A percentile compares a stretch with the other conserved stretches of the same genome.
Evolutionary conservation across 2,113 vertebrate genomes (phyloP).

Genomic region (Neopipo cinnamomea): DNA sequence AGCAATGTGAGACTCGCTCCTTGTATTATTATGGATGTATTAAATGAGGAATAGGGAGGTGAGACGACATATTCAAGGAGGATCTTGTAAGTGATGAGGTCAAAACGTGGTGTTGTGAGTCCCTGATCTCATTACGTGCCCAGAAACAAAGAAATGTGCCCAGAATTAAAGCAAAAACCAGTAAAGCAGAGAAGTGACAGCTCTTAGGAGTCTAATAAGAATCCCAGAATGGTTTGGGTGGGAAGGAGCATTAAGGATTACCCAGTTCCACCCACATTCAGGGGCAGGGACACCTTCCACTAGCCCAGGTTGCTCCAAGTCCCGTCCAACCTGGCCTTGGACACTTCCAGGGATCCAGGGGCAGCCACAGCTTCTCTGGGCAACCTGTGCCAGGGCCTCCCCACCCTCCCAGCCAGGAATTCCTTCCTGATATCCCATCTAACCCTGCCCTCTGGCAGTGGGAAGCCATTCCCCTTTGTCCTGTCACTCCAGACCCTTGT

Average conservation of each 20-base stretch:
- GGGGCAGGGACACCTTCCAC: neutral
- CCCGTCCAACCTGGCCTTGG: accelerated
- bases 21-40: neutral
- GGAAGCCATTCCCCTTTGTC: neutral
- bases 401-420: neutral
- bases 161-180: neutral
- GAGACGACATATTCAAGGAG: neutral
- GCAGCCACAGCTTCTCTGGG: neutral
- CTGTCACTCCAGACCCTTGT: neutral
- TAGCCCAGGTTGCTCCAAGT: accelerated
- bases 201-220: neutral
- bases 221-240: neutral
- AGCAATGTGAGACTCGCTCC: neutral
- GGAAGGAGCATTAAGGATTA: neutral
- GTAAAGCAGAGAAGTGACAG: neutral
- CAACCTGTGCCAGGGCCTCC: accelerated
- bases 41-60: neutral
- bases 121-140: neutral
- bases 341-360: neutral
- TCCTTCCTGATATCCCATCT: neutral
- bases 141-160: neutral
- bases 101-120: neutral
- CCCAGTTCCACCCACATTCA: neutral
- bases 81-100: neutral
- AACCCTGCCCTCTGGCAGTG: neutral